phyloP scores from a whole-genome alignment of 2,888 invertebrate species.

The Petrolisthes manimaculis region DNA sequence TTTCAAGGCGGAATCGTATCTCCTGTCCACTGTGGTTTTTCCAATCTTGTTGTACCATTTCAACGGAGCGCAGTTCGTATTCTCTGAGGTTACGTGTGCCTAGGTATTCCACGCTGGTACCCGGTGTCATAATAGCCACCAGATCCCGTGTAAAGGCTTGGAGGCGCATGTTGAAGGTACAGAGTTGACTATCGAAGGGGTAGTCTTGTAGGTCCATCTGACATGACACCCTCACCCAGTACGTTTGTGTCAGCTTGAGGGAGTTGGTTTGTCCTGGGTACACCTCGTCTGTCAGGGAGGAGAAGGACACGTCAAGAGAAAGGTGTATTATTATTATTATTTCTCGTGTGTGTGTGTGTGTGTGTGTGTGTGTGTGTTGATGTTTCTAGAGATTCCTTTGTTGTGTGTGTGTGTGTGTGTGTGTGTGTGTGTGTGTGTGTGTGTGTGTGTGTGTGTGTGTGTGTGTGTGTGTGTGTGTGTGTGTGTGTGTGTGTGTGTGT shows the following conservation, averaged over 20 bases:
- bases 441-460: no score
- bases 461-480: no score
- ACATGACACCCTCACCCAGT: conserved; percentile 47
- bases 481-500: no score
- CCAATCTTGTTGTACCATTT: conserved; percentile 41
- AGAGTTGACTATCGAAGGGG: conserved; percentile 61
- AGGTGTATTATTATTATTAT: neutral
- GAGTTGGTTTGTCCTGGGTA: conserved; percentile 61
- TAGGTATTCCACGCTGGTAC: conserved; percentile 41
- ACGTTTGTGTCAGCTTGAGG: conserved; percentile 60
- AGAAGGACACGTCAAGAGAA: neutral
- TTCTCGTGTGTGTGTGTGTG: no score
- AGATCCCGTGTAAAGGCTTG: conserved; percentile 51
- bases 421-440: no score
- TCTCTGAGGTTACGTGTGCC: conserved; percentile 55
- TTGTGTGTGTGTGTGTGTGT: no score
- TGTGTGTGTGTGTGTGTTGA: no score
- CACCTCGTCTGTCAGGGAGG: conserved; percentile 50
- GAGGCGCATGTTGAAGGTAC: conserved; percentile 50
- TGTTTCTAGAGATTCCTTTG: no score
- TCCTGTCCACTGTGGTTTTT: conserved; percentile 54
- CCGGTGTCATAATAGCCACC: conserved; percentile 39
- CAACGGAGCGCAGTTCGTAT: conserved; percentile 40
- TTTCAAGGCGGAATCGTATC: conserved; percentile 47
- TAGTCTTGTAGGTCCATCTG: conserved; percentile 54